Percentiles rank a stretch among this genome's conserved stretches.
Conservation (phyloP, 2,797 vertebrate genomes). For the Pampus argenteus region DNA sequence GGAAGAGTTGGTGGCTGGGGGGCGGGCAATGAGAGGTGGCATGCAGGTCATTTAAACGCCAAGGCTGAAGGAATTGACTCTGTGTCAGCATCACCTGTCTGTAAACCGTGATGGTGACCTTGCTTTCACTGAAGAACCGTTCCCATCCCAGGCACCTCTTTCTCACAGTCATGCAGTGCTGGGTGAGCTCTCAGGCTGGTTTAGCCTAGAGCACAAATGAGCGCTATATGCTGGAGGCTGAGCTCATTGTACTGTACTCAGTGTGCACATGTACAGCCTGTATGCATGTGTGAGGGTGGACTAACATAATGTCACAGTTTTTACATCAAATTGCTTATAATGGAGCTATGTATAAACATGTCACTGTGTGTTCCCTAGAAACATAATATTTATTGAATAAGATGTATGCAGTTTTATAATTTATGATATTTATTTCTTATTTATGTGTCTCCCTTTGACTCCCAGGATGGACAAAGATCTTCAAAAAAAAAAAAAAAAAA, state of each 20-base stretch:
- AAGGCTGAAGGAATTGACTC: conserved; percentile 87
- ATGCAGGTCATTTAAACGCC: conserved; percentile 91
- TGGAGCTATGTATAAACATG: conserved; percentile 7
- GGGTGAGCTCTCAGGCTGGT: conserved; percentile 27
- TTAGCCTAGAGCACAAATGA: conserved; percentile 43
- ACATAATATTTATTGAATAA: conserved; percentile 1
- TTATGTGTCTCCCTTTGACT: conserved; percentile 34
- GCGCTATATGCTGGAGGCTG: conserved; percentile 31
- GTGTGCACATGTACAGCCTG: conserved; percentile 7
- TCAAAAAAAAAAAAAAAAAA: conserved; percentile 33
- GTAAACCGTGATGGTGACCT: conserved; percentile 68
- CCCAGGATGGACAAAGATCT: conserved; percentile 69
- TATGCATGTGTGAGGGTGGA: conserved; percentile 22
- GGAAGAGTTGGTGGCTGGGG: conserved; percentile 40
- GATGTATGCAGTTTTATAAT: not conserved
- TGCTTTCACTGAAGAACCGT: conserved; percentile 61
- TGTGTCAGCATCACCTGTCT: conserved; percentile 78
- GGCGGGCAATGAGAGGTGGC: conserved; percentile 77
- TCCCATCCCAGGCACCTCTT: conserved; percentile 52
- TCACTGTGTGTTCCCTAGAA: conserved; percentile 5
- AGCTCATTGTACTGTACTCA: conserved; percentile 26
- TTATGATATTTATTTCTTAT: not conserved
- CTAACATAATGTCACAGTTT: conserved; percentile 17
- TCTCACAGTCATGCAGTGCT: conserved; percentile 33
- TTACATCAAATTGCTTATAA: conserved; percentile 18